Conservation (phyloP, 2,113 vertebrate species). For the Edolisoma coerulescens region DNA sequence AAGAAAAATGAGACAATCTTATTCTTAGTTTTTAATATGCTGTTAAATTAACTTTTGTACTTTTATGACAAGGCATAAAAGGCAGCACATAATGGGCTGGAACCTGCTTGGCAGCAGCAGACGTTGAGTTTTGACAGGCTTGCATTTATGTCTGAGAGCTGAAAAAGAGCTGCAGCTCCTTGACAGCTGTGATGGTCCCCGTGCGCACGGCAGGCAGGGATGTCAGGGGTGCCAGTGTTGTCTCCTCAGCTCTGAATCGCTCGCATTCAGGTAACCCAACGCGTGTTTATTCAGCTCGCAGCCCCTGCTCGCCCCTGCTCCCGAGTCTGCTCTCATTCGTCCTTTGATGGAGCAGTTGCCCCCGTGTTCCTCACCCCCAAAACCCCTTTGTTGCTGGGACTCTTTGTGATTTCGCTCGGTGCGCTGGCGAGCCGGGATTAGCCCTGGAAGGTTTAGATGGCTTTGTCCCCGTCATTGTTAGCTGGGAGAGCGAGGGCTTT, state of each 20-base stretch:
- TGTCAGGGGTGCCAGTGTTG: fast-evolving
- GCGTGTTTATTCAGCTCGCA: fast-evolving
- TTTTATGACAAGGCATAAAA: not conserved
- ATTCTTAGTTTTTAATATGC: not conserved
- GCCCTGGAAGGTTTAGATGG: fast-evolving
- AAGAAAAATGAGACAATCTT: not conserved
- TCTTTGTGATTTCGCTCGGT: fast-evolving
- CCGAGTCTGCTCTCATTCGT: fast-evolving
- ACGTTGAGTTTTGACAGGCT: not conserved
- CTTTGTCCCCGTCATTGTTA: fast-evolving
- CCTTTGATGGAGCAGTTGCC: fast-evolving
- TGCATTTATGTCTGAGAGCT: not conserved
- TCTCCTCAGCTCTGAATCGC: fast-evolving
- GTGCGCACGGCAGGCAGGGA: fast-evolving
- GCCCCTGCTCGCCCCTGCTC: not conserved
- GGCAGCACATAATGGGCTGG: not conserved
- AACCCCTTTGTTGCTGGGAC: fast-evolving
- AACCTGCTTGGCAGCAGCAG: not conserved
- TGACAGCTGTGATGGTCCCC: not conserved
- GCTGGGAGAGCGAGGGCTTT: fast-evolving
- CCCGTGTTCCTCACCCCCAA: fast-evolving
- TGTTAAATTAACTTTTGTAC: not conserved
- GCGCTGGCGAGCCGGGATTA: not conserved
- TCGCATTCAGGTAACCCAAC: fast-evolving
- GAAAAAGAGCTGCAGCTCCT: not conserved